These are phyloP conservation scores for Dendroctonus valens DNA, from an alignment of 1,140 invertebrate genomes.

Conservation along the genomic window DNA sequence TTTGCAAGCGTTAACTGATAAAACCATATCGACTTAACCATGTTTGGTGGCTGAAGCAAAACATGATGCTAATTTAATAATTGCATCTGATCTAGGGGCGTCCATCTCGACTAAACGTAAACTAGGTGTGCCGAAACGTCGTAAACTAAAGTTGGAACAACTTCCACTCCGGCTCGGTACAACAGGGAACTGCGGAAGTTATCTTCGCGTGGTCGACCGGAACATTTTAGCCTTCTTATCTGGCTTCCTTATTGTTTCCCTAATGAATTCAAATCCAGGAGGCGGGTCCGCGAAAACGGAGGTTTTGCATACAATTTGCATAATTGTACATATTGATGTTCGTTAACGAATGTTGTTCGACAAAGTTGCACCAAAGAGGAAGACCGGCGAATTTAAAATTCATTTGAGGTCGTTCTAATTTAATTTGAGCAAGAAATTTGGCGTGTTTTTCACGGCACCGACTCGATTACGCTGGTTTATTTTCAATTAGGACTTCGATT, in stretches of 20 bases:
- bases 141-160: too few relatives aligned
- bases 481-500: too few relatives aligned
- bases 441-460: slow-evolving; percentile 4
- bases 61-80: too few relatives aligned
- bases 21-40: too few relatives aligned
- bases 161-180: neutral
- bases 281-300: slow-evolving; percentile 46
- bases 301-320: slow-evolving; percentile 50
- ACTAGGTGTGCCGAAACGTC: too few relatives aligned
- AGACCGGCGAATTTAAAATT: slow-evolving; percentile 23
- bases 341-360: slow-evolving; percentile 49
- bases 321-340: slow-evolving; percentile 52
- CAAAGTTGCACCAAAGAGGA: slow-evolving; percentile 33
- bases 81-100: too few relatives aligned
- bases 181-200: slow-evolving; percentile 6
- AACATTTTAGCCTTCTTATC: slow-evolving; percentile 44
- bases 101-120: too few relatives aligned
- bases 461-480: neutral
- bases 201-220: slow-evolving; percentile 14
- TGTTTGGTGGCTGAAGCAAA: too few relatives aligned
- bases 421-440: slow-evolving; percentile 9
- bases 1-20: too few relatives aligned
- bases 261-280: slow-evolving; percentile 51
- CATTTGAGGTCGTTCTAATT: slow-evolving; percentile 20
- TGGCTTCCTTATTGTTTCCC: slow-evolving; percentile 48